A percentile compares a stretch with the other conserved stretches of the same genome.
These are phyloP conservation scores for Tragulus kanchil DNA, from an alignment of 2,113 vertebrate species.

Conservation along the genomic window DNA sequence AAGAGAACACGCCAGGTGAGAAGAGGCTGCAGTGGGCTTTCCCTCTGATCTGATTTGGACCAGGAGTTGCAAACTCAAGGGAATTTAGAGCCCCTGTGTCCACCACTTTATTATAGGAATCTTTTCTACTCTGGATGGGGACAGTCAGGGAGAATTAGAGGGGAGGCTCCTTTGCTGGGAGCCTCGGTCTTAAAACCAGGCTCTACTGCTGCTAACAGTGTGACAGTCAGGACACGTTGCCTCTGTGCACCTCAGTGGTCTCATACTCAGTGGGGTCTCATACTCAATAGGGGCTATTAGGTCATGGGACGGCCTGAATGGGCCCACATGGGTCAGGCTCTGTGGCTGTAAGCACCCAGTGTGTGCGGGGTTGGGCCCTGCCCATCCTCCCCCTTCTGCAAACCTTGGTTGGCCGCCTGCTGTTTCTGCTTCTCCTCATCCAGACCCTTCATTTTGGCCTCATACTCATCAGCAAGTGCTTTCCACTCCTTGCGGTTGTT, in stretches of 20 bases:
- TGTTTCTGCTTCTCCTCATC: slow-evolving; percentile 93
- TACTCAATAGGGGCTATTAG: accelerated
- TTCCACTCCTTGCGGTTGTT: slow-evolving; percentile 99
- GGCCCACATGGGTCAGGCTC: not conserved
- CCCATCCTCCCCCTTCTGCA: accelerated
- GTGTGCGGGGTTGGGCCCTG: accelerated
- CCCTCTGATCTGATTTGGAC: not conserved
- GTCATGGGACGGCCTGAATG: not conserved
- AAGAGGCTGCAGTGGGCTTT: not conserved
- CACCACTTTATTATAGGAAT: not conserved
- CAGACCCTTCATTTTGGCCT: slow-evolving; percentile 91
- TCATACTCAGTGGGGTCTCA: not conserved
- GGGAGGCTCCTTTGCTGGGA: not conserved
- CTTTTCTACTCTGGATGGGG: not conserved
- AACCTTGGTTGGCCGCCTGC: slow-evolving; percentile 90
- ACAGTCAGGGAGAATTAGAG: not conserved
- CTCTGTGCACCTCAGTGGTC: not conserved
- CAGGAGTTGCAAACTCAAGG: not conserved
- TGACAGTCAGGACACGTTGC: not conserved
- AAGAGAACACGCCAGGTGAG: not conserved
- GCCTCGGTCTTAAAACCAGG: not conserved
- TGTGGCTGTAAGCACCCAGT: accelerated
- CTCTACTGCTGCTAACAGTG: not conserved
- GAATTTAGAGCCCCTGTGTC: not conserved
- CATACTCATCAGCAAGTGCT: slow-evolving; percentile 93